phyloP scores from a whole-genome alignment of 2,113 vertebrate species.

The Toxostoma redivivum region DNA sequence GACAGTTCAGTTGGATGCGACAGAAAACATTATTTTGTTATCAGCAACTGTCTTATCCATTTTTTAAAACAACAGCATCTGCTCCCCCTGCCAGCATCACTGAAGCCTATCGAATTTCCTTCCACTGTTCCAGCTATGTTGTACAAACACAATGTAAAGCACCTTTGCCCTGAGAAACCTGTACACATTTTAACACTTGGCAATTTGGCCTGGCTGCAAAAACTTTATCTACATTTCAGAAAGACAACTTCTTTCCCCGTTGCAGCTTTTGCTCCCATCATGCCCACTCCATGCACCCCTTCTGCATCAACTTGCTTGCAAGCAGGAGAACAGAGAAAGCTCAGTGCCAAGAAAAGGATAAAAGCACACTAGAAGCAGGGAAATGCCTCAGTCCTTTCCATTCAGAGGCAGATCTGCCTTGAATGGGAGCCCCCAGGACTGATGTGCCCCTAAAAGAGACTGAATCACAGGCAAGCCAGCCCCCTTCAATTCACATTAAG shows the following conservation, averaged over 20 bases:
- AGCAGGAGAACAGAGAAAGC: neutral
- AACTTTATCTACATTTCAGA: neutral
- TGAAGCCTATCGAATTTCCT: neutral
- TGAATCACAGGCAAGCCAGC: neutral
- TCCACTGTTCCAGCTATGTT: neutral
- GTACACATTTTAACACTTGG: neutral
- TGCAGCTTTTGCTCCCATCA: neutral
- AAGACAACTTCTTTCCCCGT: neutral
- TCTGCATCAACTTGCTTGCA: neutral
- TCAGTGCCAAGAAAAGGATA: neutral
- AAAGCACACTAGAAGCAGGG: neutral
- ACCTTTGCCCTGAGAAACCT: neutral
- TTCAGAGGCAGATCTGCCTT: constrained; percentile 39
- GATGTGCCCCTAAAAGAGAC: neutral
- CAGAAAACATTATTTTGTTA: neutral
- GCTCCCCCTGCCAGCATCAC: neutral
- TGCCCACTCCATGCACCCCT: neutral
- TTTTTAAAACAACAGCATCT: neutral
- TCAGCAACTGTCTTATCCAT: neutral
- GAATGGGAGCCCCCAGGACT: constrained; percentile 23
- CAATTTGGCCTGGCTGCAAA: neutral
- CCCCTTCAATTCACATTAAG: neutral
- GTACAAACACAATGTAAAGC: neutral
- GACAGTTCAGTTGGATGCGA: neutral
- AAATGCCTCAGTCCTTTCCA: neutral